A percentile compares a stretch with the other conserved stretches of the same genome.
These are phyloP conservation scores for Leptopilina clavipes DNA, from an alignment of 1,140 invertebrate species.

Conservation along the genomic window DNA sequence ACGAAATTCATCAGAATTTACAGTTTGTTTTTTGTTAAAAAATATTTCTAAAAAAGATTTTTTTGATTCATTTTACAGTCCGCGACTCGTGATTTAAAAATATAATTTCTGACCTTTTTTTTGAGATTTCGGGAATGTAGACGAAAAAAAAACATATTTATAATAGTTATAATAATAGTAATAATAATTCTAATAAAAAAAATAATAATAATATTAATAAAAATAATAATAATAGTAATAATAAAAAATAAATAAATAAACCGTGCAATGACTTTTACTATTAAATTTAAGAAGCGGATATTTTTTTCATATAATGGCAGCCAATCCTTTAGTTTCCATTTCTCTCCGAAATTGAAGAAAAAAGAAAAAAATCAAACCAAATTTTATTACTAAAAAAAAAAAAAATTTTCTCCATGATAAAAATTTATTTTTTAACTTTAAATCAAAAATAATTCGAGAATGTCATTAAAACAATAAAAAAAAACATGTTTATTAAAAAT, in stretches of 20 bases:
- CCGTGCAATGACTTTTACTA: slow-evolving; percentile 30
- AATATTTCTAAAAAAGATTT: not conserved
- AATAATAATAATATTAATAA: too few relatives aligned
- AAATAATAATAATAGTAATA: too few relatives aligned
- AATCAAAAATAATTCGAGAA: not conserved
- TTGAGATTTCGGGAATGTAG: slow-evolving; percentile 22
- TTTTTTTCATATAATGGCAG: slow-evolving; percentile 7
- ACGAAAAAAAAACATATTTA: not conserved
- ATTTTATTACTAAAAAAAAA: not conserved
- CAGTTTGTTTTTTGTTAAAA: too few relatives aligned
- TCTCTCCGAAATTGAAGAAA: not conserved
- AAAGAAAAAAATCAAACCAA: not conserved
- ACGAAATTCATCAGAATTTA: too few relatives aligned
- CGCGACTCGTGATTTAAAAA: slow-evolving; percentile 2
- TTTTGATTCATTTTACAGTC: not conserved
- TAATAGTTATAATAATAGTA: not conserved
- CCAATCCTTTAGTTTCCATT: not conserved
- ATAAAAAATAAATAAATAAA: not conserved
- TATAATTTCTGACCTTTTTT: slow-evolving; percentile 1
- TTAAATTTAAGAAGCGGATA: slow-evolving; percentile 12
- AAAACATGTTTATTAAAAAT: not conserved
- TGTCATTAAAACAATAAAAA: not conserved
- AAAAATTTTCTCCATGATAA: not conserved
- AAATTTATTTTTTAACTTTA: not conserved
- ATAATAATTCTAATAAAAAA: too few relatives aligned